Evolutionary conservation across 2,888 invertebrate species (phyloP).

Genomic region (Euplexia lucipara): DNA sequence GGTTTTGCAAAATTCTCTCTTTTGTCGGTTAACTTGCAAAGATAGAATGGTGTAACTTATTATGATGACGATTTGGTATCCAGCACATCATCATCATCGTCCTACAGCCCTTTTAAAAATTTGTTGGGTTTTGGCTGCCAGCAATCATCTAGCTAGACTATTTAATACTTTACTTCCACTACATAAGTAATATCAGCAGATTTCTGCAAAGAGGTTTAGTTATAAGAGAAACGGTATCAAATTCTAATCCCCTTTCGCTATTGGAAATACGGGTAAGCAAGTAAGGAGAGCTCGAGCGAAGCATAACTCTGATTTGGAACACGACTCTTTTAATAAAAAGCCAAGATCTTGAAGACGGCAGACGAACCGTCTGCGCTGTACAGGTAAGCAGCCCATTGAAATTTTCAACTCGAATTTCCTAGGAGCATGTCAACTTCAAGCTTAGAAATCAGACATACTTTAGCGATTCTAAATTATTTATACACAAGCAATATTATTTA

Average conservation of each 20-base stretch:
- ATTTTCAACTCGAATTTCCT: constrained; percentile 28
- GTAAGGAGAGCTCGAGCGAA: constrained; percentile 45
- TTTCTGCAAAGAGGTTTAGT: constrained; percentile 31
- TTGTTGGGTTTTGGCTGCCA: neutral
- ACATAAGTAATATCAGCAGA: constrained; percentile 17
- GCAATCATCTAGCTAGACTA: neutral
- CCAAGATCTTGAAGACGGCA: constrained; percentile 37
- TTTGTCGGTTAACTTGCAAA: constrained; percentile 8
- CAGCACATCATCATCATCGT: neutral
- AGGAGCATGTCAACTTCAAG: constrained; percentile 7
- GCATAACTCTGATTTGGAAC: constrained; percentile 52
- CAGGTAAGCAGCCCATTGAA: constrained; percentile 44
- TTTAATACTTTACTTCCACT: neutral
- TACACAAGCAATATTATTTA: constrained; percentile 17
- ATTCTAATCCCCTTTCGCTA: constrained; percentile 50
- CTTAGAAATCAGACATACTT: constrained; percentile 27
- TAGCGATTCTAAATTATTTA: constrained; percentile 21
- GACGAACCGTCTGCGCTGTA: constrained; percentile 40
- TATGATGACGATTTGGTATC: neutral
- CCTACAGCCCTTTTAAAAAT: neutral
- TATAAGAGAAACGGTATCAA: constrained; percentile 52
- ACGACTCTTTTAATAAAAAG: constrained; percentile 53
- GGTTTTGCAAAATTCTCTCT: constrained; percentile 25
- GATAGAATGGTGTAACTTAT: constrained; percentile 6
- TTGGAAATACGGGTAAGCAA: constrained; percentile 37